These are phyloP conservation scores for Ichneumoninae sp. DNA, from an alignment of 2,888 invertebrate species.

Conservation along the genomic window DNA sequence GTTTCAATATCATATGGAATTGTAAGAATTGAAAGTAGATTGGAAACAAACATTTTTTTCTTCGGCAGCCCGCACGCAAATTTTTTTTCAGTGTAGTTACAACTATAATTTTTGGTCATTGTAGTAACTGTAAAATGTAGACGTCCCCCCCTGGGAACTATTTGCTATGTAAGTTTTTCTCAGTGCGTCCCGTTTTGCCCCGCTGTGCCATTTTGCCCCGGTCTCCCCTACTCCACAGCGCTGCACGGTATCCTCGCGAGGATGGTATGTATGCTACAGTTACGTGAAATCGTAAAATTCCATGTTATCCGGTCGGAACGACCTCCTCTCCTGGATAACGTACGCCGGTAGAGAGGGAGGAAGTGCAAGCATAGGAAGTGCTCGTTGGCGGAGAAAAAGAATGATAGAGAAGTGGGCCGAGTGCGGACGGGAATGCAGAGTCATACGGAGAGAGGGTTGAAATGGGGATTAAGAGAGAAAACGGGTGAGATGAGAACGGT, in stretches of 20 bases:
- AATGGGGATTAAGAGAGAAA: slow-evolving; percentile 43
- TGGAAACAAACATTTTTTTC: too few relatives aligned
- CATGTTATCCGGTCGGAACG: slow-evolving; percentile 54
- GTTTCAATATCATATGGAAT: too few relatives aligned
- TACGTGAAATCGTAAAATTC: slow-evolving; percentile 54
- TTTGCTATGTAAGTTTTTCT: too few relatives aligned
- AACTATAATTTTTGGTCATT: too few relatives aligned
- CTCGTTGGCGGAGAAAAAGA: slow-evolving; percentile 3
- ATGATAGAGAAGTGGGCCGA: slow-evolving; percentile 1
- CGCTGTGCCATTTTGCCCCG: too few relatives aligned
- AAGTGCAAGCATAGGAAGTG: slow-evolving; percentile 20
- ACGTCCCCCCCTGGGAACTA: too few relatives aligned
- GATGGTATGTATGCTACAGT: slow-evolving; percentile 27
- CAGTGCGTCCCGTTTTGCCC: too few relatives aligned
- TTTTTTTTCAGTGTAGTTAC: too few relatives aligned
- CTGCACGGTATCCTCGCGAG: slow-evolving; percentile 10
- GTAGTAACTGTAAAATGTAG: too few relatives aligned
- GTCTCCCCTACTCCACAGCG: neutral
- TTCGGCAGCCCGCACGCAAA: too few relatives aligned
- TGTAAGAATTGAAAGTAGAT: too few relatives aligned
- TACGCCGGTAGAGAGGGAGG: slow-evolving; percentile 4
- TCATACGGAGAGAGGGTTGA: slow-evolving; percentile 9
- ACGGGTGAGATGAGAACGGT: slow-evolving; percentile 25
- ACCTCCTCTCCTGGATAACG: slow-evolving; percentile 51
- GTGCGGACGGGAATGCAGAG: neutral